Percentiles rank a stretch among this genome's conserved stretches.
These are phyloP conservation scores for Nematostella vectensis DNA, from an alignment of 92 coral and sea anemone genomes.

Conservation along the genomic window DNA sequence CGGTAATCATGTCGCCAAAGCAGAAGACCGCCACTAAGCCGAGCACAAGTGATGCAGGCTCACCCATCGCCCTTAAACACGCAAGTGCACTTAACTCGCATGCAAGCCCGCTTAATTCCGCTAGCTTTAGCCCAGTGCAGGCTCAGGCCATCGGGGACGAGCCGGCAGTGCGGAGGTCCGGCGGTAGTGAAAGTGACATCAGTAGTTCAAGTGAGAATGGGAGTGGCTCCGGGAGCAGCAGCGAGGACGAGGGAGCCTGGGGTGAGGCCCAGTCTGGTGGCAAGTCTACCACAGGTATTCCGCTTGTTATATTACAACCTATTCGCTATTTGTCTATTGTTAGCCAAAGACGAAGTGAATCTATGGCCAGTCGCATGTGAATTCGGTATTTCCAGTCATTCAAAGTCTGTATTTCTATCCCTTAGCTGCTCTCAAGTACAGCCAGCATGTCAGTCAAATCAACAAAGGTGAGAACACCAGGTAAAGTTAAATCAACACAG, in stretches of 20 bases:
- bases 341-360: no score
- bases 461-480: no score
- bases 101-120: slow-evolving; percentile 60
- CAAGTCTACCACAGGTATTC: no score
- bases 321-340: no score
- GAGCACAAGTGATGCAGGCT: slow-evolving; percentile 21
- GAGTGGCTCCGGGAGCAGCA: slow-evolving; percentile 40
- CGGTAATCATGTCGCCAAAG: neutral
- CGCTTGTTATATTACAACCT: no score
- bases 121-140: slow-evolving; percentile 13
- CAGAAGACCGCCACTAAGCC: slow-evolving; percentile 11
- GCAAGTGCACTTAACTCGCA: slow-evolving; percentile 68
- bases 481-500: no score
- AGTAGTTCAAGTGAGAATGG: slow-evolving; percentile 3
- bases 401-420: no score
- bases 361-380: no score
- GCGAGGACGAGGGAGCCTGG: slow-evolving; percentile 30
- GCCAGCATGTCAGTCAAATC: no score
- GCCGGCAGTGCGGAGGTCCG: slow-evolving; percentile 61
- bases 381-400: no score
- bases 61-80: slow-evolving; percentile 19
- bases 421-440: no score
- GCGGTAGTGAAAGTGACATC: slow-evolving; percentile 47
- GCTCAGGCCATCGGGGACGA: slow-evolving; percentile 5
- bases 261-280: slow-evolving; percentile 55